Evolutionary conservation across 1,140 invertebrate genomes (phyloP), one percentile per base, ranked within the genome.

Genomic region (Drosophila burlai): DNA sequence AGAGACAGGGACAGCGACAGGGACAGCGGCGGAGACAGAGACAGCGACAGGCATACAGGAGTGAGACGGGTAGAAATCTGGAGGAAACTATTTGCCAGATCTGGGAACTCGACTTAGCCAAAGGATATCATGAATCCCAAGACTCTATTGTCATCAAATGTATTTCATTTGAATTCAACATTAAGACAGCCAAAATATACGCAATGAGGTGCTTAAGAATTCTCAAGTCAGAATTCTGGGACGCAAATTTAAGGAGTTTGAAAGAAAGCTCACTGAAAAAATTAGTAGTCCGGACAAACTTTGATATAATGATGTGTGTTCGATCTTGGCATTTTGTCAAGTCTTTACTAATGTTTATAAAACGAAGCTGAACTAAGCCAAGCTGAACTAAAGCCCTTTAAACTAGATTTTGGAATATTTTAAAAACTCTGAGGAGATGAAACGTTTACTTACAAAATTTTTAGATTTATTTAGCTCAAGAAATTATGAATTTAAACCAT

Each of bases 1-100:
- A 76, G 61, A 46, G 64, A 69, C 60, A 54, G 60, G 7, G 59
- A 64, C 66, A 60, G 36, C 4, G 66, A 50, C 38, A 42, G 46
- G 21, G 36, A 38, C 36, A 61, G 42, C 13, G 34, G 21, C 36
- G 26, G 64, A 11, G 45, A 57, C 45, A 55, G 31, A 4, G 34
- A 36, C 34, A 36, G 36, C 9, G 52, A 40, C 47, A 31, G 61
- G 13, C 49, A 7, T 18, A 49, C 45, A 38, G 66, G 38, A 65
- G 26, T 43, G 36, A 57, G 18, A 50, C 21, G 18, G 58, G 18
- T 24, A 38, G 26, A 31, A 36, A 62, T 15, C n/a, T n/a, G 2
- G 13, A 31, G 6, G n/a, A 31, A 50, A 36, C 59, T 50, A 64
- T 68, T 49, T 47, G 29, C 7, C 13, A 31, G 47, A 68, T 43